Conservation (phyloP, 1,140 invertebrate genomes). For the Zaprionus lachaisei region DNA sequence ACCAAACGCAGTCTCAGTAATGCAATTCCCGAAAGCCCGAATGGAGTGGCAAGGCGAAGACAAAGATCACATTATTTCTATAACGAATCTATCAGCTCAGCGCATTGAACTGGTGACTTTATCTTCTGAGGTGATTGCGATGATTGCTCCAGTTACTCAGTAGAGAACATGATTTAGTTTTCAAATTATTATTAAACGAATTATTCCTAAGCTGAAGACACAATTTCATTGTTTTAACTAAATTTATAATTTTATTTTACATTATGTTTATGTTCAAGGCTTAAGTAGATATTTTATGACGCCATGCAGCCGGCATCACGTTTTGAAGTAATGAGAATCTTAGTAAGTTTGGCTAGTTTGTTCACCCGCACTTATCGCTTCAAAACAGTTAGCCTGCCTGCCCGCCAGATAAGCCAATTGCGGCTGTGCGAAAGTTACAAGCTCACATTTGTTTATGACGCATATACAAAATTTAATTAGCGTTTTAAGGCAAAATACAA, state of each 20-base stretch:
- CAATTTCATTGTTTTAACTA: background rate
- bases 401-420: background rate
- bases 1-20: no score
- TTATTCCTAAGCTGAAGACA: no score
- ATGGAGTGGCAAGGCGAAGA: no score
- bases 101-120: no score
- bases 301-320: background rate
- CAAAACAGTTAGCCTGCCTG: background rate
- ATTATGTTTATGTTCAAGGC: background rate
- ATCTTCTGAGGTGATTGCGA: no score
- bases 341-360: background rate
- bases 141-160: no score
- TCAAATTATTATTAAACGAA: no score
- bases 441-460: slow-evolving; percentile 12
- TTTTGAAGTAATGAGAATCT: background rate
- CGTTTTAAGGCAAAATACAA: slow-evolving; percentile 6
- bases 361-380: background rate
- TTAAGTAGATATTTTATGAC: background rate
- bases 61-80: no score
- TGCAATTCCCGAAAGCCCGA: no score
- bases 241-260: background rate
- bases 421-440: slow-evolving; percentile 2
- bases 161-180: no score
- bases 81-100: no score
- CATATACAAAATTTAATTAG: slow-evolving; percentile 34